Evolutionary conservation across 2,888 invertebrate species (phyloP), one percentile per base, ranked within the genome.

Genomic region (Petrophora chlorosata): DNA sequence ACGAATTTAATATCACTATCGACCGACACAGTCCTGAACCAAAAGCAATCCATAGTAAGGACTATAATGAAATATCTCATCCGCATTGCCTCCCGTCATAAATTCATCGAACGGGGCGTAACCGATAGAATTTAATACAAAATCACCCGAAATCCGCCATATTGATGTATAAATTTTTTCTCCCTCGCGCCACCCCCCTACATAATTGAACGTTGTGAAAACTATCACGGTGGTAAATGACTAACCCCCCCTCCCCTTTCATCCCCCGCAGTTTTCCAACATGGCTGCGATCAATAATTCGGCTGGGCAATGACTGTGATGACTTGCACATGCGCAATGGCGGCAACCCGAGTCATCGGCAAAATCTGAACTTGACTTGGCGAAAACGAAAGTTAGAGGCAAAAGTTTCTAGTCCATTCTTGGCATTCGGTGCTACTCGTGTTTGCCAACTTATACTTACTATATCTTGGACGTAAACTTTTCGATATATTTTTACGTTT

Each of bases 281-380:
- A 84, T 87, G 89, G 87, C 88, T 65, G 82, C 78, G 86, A 91
- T 91, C 91, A 88, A 91, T 91, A 90, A 83, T 84, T 83, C 79
- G 82, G 84, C 85, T 85, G 87, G 87, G 88, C 90, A 84, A 90
- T 90, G 89, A 90, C 86, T 89, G 87, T 81, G 90, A 88, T 90
- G 90, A 90, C 78, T 87, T 70, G 77, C 76, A 74, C 88, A 87
- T 86, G 88, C 90, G 90, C 85, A 74, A 34, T 69, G 56, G 53
- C 40, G 48, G 62, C 69, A 47, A 53, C 53, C 54, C 64, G 76
- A 86, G 73, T 87, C 88, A 86, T 86, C 84, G 83, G 73, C 78
- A 85, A 86, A 85, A 84, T 73, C 85, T 89, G 89, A 89, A 90
- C 89, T 90, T 90, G 90, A 88, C 87, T 89, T 88, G 82, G 66